Evolutionary conservation across 2,797 vertebrate species (phyloP), one percentile per base, ranked within the genome.

Genomic region (Xiphorhynchus erythropygius): DNA sequence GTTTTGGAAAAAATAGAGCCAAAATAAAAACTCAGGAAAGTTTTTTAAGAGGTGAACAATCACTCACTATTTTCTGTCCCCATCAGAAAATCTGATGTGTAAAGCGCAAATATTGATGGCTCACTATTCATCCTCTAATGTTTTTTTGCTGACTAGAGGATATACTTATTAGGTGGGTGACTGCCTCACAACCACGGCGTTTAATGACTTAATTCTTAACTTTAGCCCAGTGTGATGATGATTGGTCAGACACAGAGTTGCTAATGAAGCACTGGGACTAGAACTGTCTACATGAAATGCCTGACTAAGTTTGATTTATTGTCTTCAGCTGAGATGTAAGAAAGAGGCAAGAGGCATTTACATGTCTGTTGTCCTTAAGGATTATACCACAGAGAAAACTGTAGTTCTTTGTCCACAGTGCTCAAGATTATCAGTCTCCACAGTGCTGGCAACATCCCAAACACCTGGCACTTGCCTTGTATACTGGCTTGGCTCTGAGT

Each of bases 141-240:
- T 3, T 27, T 78, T 84, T 82, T 70, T 46, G 37, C 11, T 65
- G 23, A 69, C 24, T 49, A 57, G 37, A 53, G 28, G 7, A 49
- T 53, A 24, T 39, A 64, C 23, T 68, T 71, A 28, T 3, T 42
- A n/a, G 11, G 32, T 42, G 15, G 16, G 16, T 0, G 0, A 37
- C 5, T 78, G 50, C 44, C 14, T 46, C 33, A 24, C 37, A 83
- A 30, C 15, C 49, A 10, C 15, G 46, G 18, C 44, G 12, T 32
- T 60, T 78, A 50, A 76, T 18, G 28, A 27, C 41, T 70, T 13
- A 6, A 9, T 79, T 78, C 5, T 60, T 74, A 60, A 44, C 18
- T 68, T 67, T 16, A 76, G 24, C 50, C 41, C 19, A 63, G 41
- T 33, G 13, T 76, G 18, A 42, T 53, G 39, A 64, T 1, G 37